phyloP scores from a whole-genome alignment of 2,888 invertebrate species.

The Eupithecia tripunctaria region DNA sequence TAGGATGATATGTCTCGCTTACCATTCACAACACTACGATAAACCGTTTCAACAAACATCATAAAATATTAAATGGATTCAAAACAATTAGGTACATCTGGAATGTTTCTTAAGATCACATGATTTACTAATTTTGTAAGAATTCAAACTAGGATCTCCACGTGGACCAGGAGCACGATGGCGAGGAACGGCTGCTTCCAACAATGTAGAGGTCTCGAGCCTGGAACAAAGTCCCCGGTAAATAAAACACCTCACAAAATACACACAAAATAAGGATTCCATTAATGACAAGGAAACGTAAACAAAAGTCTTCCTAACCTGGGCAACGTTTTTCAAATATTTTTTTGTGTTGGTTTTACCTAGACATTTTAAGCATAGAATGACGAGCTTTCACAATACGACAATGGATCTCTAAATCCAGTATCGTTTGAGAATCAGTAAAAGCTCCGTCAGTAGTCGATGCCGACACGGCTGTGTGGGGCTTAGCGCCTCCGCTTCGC shows the following conservation, averaged over 20 bases:
- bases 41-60: conserved; percentile 10
- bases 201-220: conserved; percentile 65
- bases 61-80: conserved; percentile 30
- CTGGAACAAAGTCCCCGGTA: conserved; percentile 64
- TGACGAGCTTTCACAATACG: neutral
- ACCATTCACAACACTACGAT: conserved; percentile 27
- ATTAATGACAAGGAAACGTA: neutral
- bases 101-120: conserved; percentile 23
- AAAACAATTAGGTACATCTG: conserved; percentile 31
- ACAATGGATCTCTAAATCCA: neutral
- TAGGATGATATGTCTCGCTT: conserved; percentile 72
- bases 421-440: conserved; percentile 26
- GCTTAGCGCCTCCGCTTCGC: conserved; percentile 50
- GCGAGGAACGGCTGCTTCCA: conserved; percentile 73
- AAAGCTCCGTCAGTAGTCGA: conserved; percentile 50
- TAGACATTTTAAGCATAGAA: neutral
- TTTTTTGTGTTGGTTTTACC: neutral
- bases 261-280: conserved; percentile 21
- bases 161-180: conserved; percentile 69
- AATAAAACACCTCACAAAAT: conserved; percentile 24
- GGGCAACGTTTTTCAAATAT: neutral
- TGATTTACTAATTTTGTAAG: conserved; percentile 15
- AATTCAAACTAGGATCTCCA: conserved; percentile 67
- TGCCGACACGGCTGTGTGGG: conserved; percentile 47
- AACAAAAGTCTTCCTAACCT: neutral